Base-by-base conservation (phyloP, 2,797 vertebrate species). In the Adrianichthys oophorus region DNA sequence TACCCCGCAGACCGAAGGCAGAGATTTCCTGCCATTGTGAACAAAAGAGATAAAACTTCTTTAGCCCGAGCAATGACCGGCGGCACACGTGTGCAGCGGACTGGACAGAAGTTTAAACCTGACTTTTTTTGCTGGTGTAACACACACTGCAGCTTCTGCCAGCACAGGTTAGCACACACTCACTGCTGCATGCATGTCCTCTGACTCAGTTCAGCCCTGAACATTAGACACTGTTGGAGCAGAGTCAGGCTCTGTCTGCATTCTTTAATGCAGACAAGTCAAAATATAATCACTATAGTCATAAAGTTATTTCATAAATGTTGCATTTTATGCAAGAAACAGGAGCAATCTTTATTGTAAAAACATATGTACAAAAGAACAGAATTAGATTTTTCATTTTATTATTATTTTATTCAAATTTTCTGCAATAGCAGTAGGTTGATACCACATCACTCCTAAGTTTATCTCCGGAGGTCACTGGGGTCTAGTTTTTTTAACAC, bases 151-250 rank as follows among this genome's bases (percentile, higher is more conserved):
- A 56, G 48, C 73, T 62, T 65, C 71, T 79, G 81, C 76, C 78
- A 68, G 66, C 53, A 19, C 67, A 78, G 64, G 78, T 76, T 71
- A 78, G 50, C 45, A 32, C 64, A 53, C 52, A 64, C 26, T 46
- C 51, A 60, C 46, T 18, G 58, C 24, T 66, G 61, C 21, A 70
- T 56, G 57, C 68, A 76, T 71, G 76, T 29, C 56, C 62, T 72
- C 56, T 84, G 84, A 80, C 70, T 68, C 62, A 69, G 56, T 80
- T 70, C 63, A 63, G 52, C 62, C 37, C 65, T 48, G 42, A 37
- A 10, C 63, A 60, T 68, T 56, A 66, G 7, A 29, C 66, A 57
- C 29, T 41, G 62, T 45, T 46, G 12, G 32, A 15, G 61, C 43
- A 45, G 48, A 41, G 59, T 64, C 56, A 52, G 61, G 55, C 41